Percentiles rank a stretch among this genome's conserved stretches.
Evolutionary conservation across 2,113 vertebrate genomes (phyloP).

Genomic region (Propithecus coquereli): DNA sequence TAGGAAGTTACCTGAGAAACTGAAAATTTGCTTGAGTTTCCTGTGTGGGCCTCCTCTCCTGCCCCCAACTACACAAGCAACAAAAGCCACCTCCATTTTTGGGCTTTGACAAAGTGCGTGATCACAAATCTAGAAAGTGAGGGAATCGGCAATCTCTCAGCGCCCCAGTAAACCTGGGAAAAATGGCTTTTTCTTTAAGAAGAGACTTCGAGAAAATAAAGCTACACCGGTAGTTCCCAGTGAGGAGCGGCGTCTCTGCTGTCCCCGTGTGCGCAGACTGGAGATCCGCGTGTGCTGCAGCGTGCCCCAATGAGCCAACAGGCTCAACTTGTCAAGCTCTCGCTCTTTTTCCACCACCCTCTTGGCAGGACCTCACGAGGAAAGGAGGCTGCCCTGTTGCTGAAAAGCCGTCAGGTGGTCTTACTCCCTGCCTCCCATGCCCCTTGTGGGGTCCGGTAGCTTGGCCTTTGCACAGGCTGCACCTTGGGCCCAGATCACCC

Average conservation of each 20-base stretch:
- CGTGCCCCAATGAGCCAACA: fast-evolving
- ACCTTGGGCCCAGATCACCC: no score
- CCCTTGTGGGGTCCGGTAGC: fast-evolving
- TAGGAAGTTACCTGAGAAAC: constrained; percentile 60
- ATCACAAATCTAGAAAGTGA: background rate
- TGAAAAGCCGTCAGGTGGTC: background rate
- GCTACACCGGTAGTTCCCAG: background rate
- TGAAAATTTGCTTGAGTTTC: constrained; percentile 28
- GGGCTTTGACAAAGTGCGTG: background rate
- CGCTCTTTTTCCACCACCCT: no score
- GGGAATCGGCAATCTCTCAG: background rate
- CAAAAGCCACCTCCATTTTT: background rate
- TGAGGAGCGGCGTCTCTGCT: background rate
- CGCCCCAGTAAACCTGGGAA: background rate
- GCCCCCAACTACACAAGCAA: background rate
- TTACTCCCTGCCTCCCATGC: fast-evolving
- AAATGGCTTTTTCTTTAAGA: background rate
- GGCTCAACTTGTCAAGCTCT: background rate
- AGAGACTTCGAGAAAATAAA: background rate
- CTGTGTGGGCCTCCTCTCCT: background rate
- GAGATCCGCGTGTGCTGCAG: background rate
- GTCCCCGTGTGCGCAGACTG: background rate
- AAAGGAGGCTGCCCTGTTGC: background rate
- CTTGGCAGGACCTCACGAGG: background rate
- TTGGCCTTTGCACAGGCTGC: fast-evolving